These are phyloP conservation scores for Spizaetus ornatus DNA, from an alignment of 2,113 vertebrate genomes.

Conservation along the genomic window DNA sequence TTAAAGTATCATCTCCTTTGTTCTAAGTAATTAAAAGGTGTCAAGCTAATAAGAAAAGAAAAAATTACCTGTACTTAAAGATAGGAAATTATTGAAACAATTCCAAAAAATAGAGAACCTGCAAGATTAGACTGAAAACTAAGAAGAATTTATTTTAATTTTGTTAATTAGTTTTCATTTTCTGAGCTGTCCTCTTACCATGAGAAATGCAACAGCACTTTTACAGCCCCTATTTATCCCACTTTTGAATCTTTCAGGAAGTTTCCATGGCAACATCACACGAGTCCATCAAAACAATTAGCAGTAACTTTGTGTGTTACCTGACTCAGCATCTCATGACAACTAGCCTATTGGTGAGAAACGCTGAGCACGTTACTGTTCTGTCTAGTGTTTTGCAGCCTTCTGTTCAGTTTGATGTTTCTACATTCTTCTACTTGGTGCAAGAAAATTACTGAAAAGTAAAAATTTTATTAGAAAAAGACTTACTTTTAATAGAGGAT, in stretches of 20 bases:
- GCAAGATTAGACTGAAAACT: neutral
- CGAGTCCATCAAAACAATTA: neutral
- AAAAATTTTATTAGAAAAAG: neutral
- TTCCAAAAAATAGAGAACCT: neutral
- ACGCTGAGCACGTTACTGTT: neutral
- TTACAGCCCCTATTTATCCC: neutral
- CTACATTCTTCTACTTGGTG: neutral
- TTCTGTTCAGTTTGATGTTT: neutral
- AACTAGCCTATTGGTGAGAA: neutral
- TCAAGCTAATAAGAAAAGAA: neutral
- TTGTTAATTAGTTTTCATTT: conserved; percentile 15
- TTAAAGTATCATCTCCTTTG: neutral
- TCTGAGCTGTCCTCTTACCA: neutral
- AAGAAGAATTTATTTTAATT: neutral
- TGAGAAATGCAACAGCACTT: neutral
- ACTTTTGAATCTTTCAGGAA: neutral
- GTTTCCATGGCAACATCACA: neutral
- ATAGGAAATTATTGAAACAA: neutral
- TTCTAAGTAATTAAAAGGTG: neutral
- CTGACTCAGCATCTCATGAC: neutral
- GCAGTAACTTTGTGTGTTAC: neutral
- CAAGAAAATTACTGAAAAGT: neutral
- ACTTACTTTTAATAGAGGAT: neutral
- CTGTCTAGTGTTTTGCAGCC: neutral
- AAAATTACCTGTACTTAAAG: neutral